These are phyloP conservation scores for Slavum lentiscoides DNA, from an alignment of 2,888 invertebrate species.

Conservation along the genomic window DNA sequence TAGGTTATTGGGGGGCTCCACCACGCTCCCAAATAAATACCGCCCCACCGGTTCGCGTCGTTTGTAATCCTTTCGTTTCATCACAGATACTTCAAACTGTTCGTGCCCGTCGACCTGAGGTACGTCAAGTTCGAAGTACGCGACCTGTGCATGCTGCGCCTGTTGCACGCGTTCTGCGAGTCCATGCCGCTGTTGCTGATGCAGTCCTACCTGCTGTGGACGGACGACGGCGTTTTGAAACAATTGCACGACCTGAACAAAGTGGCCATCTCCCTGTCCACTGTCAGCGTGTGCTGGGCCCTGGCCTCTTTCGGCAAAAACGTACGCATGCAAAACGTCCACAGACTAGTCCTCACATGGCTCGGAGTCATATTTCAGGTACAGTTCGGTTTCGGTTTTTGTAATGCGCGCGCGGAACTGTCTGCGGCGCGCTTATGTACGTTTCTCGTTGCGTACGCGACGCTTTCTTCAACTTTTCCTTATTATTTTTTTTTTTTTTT, in stretches of 20 bases:
- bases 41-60: conserved; percentile 55
- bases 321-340: conserved; percentile 78
- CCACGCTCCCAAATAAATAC: too few relatives aligned
- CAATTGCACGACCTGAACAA: conserved; percentile 76
- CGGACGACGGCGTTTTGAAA: conserved; percentile 59
- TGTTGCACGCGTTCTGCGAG: conserved; percentile 85
- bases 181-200: conserved; percentile 85
- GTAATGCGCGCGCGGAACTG: too few relatives aligned
- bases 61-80: conserved; percentile 61
- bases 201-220: conserved; percentile 74
- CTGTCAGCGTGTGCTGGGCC: conserved; percentile 89
- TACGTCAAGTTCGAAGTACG: conserved; percentile 81
- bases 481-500: conserved; percentile 51
- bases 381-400: conserved; percentile 57
- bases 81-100: conserved; percentile 73
- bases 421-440: too few relatives aligned
- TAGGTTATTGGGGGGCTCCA: too few relatives aligned
- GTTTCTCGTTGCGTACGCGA: neutral
- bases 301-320: conserved; percentile 89
- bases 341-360: conserved; percentile 81
- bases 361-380: conserved; percentile 79
- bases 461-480: neutral
- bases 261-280: conserved; percentile 77
- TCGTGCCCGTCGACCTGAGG: conserved; percentile 80
- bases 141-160: conserved; percentile 73